These are phyloP conservation scores for Oreochromis spilurus DNA, from an alignment of 2,113 vertebrate genomes.

Conservation along the genomic window DNA sequence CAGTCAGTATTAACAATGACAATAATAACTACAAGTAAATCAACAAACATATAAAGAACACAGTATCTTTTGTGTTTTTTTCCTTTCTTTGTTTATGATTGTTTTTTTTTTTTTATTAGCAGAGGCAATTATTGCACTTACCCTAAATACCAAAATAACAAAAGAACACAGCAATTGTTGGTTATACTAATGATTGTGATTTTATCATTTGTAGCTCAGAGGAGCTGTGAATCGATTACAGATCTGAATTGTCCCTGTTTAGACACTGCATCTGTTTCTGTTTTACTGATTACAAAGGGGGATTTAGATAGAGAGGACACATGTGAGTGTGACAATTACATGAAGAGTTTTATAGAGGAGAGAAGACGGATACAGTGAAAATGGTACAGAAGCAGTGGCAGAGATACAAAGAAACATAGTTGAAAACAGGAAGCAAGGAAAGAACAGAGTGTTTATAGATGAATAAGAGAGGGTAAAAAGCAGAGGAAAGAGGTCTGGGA, in stretches of 20 bases:
- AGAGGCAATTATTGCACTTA: neutral
- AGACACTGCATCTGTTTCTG: neutral
- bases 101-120: neutral
- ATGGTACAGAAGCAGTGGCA: neutral
- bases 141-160: neutral
- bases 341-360: neutral
- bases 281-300: neutral
- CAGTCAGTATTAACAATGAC: neutral
- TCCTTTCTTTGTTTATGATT: neutral
- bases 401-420: neutral
- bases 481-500: conserved; percentile 47
- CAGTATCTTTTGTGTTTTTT: neutral
- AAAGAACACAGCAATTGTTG: neutral
- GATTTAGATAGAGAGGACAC: neutral
- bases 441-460: conserved; percentile 22
- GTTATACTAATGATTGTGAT: neutral
- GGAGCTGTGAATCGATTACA: neutral
- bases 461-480: conserved; percentile 32
- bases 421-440: neutral
- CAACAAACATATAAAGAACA: neutral
- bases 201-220: neutral
- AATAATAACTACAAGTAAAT: neutral
- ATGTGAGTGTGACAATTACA: neutral
- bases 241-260: neutral
- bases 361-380: neutral